Conservation (phyloP, 1,140 invertebrate species). For the Drosophila baimaii region DNA sequence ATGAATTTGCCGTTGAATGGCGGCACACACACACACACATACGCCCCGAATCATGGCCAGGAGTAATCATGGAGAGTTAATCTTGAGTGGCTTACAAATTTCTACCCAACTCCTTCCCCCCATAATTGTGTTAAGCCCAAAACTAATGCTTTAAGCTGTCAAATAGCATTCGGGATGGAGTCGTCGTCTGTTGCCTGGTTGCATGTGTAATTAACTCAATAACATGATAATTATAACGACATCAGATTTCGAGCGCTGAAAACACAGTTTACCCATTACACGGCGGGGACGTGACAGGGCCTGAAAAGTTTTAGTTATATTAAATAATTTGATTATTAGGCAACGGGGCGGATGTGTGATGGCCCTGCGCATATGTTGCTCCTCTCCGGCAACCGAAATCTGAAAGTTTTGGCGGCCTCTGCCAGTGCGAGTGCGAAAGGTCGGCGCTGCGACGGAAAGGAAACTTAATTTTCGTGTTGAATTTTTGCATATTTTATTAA, state of each 20-base stretch:
- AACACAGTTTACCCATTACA: conserved; percentile 69
- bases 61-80: conserved; percentile 22
- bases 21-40: background rate
- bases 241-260: conserved; percentile 50
- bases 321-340: conserved; percentile 77
- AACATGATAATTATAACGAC: conserved; percentile 68
- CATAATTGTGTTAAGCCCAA: conserved; percentile 1
- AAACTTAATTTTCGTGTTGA: conserved; percentile 75
- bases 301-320: conserved; percentile 64
- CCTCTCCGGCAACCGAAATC: background rate
- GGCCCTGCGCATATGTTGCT: conserved; percentile 28
- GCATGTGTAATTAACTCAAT: conserved; percentile 52
- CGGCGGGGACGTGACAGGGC: conserved; percentile 54
- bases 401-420: background rate
- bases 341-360: conserved; percentile 60
- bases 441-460: conserved; percentile 51
- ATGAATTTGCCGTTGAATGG: conserved; percentile 41
- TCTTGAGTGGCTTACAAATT: conserved; percentile 25
- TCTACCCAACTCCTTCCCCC: background rate
- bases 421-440: conserved; percentile 30
- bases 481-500: conserved; percentile 82
- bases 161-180: conserved; percentile 8
- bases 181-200: conserved; percentile 7
- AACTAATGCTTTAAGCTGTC: conserved; percentile 25
- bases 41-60: conserved; percentile 20